Evolutionary conservation across 2,113 vertebrate genomes (phyloP).

Genomic region (Equus przewalskii): DNA sequence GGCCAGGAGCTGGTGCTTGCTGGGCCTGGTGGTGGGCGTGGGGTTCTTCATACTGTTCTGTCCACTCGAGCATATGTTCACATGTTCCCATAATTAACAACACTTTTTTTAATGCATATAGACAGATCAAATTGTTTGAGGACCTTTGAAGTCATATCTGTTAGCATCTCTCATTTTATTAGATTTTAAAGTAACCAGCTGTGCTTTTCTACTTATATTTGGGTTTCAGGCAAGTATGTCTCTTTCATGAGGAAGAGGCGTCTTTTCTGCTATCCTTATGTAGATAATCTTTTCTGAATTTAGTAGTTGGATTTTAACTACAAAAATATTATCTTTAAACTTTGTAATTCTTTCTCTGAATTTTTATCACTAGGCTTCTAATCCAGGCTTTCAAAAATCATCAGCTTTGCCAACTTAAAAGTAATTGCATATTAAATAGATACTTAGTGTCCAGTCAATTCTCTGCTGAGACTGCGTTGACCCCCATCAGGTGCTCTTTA

Average conservation of each 20-base stretch:
- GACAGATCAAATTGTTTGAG: rapidly evolving
- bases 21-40: rapidly evolving
- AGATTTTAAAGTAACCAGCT: background rate
- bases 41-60: rapidly evolving
- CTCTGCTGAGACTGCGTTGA: rapidly evolving
- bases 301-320: background rate
- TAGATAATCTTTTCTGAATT: background rate
- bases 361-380: background rate
- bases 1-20: rapidly evolving
- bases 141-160: background rate
- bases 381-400: background rate
- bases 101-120: too few species aligned
- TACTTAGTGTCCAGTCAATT: background rate
- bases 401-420: background rate
- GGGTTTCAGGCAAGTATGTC: background rate
- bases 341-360: background rate
- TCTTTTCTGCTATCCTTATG: background rate
- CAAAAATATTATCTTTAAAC: background rate
- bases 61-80: rapidly evolving
- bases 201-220: background rate
- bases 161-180: background rate
- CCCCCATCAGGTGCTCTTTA: background rate
- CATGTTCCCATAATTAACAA: rapidly evolving
- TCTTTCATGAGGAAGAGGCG: background rate
- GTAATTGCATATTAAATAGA: background rate